Base-by-base conservation (phyloP, 1,140 invertebrate genomes). In the Oncopeltus fasciatus region DNA sequence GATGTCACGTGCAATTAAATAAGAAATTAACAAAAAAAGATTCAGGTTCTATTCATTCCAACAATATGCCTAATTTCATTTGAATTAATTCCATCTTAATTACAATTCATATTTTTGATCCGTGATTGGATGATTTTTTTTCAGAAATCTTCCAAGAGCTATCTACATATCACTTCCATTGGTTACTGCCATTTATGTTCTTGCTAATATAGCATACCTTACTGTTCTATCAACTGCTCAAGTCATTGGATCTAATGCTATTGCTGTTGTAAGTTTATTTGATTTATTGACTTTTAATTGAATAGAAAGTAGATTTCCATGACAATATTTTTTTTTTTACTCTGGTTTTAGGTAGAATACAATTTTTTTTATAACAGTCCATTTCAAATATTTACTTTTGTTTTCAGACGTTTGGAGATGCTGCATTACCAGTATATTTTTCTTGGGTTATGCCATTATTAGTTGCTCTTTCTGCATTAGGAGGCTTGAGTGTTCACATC, bases 191-290 rank as follows among this genome's bases (percentile, higher is more conserved):
- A 88, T 97, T 64, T 98, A 98, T 75, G 82, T 95, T 14, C 74
- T 98, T 51, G 88, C 92, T 0, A 98, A 98, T 74, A 75, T 97
- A 57, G 88, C 95, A 0, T 97, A 98, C 74, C 82, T 97, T 67
- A 88, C 92, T 2, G 94, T 95, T 26, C 75, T 98, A 21, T 85
- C 87, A 8, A 87, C 87, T 0, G 73, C 79, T 8, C 88, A 90
- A 70, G 87, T 98, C 69, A 75, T 90, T 16, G 76, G 84, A 4
- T 92, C 91, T 2, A 83, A 90, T 72, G 95, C 95, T 51, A 94
- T 98, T 63, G 95, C 95, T 68, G 92, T 98, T 72, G 92, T 95
- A 78, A 80, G 84, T 81, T 21, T 31, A 14, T 38, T 33, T 57
- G 14, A 8, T 20, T 33, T 1, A 11, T 51, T 53, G 27, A 49